A percentile compares a stretch with the other conserved stretches of the same genome.
These are phyloP conservation scores for Scomber scombrus DNA, from an alignment of 2,113 vertebrate genomes.

Conservation along the genomic window DNA sequence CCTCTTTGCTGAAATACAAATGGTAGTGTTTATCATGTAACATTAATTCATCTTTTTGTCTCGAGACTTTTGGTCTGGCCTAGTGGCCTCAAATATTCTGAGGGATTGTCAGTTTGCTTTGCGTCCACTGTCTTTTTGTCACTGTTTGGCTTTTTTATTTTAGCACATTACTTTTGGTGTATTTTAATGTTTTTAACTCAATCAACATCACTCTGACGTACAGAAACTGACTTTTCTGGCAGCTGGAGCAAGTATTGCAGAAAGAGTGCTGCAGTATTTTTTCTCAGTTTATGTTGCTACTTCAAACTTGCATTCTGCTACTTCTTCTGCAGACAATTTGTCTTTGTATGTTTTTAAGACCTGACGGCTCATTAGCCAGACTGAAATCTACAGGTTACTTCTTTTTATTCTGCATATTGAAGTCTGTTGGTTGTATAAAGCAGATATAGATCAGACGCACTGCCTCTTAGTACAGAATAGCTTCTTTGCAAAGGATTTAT, in stretches of 20 bases:
- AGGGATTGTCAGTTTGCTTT: slow-evolving; percentile 48
- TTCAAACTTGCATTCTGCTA: not conserved
- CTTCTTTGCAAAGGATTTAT: too few species aligned
- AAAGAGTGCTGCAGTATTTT: not conserved
- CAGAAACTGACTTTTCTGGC: not conserved
- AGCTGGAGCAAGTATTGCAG: not conserved
- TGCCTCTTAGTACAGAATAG: not conserved
- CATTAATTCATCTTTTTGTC: slow-evolving; percentile 50
- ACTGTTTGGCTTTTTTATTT: slow-evolving; percentile 47
- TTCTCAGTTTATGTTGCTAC: slow-evolving; percentile 6
- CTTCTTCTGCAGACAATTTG: not conserved
- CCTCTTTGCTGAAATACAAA: slow-evolving; percentile 52
- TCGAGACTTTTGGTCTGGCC: slow-evolving; percentile 9
- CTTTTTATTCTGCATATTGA: not conserved
- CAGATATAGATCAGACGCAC: too few species aligned
- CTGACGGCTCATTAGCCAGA: not conserved
- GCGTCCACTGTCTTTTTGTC: slow-evolving; percentile 25
- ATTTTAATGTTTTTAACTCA: slow-evolving; percentile 17
- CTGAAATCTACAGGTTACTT: not conserved
- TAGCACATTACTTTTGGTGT: slow-evolving; percentile 17
- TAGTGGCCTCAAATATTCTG: slow-evolving; percentile 24
- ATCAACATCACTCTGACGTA: not conserved
- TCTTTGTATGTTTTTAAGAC: not conserved
- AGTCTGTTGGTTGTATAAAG: not conserved
- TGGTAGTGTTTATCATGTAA: slow-evolving; percentile 55